Conservation (phyloP, 2,797 vertebrate genomes). For the Propithecus perrieri region DNA sequence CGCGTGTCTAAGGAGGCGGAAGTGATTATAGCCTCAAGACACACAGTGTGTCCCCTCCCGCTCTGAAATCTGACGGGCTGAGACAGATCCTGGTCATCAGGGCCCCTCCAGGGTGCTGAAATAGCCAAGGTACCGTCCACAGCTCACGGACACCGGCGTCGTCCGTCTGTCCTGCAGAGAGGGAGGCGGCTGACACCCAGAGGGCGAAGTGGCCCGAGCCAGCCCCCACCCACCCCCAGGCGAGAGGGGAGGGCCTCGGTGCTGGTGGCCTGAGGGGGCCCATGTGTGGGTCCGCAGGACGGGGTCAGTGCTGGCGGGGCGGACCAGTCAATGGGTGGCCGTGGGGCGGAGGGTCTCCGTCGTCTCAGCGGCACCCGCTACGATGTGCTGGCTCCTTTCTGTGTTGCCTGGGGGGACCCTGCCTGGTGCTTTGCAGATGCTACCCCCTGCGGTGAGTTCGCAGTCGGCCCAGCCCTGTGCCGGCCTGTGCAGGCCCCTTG, state of each 20-base stretch:
- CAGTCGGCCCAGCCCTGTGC: not conserved
- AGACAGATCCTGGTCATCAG: conserved; percentile 82
- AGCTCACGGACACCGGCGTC: conserved; percentile 75
- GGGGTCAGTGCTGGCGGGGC: not conserved
- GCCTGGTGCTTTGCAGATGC: rapidly evolving
- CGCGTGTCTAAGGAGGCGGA: conserved; percentile 74
- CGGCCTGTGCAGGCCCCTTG: rapidly evolving
- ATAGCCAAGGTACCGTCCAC: conserved; percentile 72
- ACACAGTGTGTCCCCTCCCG: conserved; percentile 74
- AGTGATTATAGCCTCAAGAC: conserved; percentile 77
- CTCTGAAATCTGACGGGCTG: conserved; percentile 79
- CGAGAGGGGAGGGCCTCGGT: not conserved
- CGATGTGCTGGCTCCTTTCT: not conserved
- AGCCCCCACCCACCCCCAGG: no score
- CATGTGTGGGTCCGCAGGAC: rapidly evolving
- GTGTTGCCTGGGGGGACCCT: not conserved
- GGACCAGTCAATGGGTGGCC: not conserved
- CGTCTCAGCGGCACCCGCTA: not conserved
- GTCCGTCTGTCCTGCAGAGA: conserved; percentile 68
- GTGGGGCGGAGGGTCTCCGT: rapidly evolving
- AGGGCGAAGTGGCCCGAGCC: not conserved
- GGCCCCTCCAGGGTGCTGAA: conserved; percentile 73
- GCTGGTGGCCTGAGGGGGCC: no score
- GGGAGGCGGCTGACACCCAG: not conserved
- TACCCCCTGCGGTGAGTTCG: not conserved